Percentiles rank a stretch among this genome's conserved stretches.
Conservation (phyloP, 2,888 invertebrate species). For the Tryphoninae sp. region DNA sequence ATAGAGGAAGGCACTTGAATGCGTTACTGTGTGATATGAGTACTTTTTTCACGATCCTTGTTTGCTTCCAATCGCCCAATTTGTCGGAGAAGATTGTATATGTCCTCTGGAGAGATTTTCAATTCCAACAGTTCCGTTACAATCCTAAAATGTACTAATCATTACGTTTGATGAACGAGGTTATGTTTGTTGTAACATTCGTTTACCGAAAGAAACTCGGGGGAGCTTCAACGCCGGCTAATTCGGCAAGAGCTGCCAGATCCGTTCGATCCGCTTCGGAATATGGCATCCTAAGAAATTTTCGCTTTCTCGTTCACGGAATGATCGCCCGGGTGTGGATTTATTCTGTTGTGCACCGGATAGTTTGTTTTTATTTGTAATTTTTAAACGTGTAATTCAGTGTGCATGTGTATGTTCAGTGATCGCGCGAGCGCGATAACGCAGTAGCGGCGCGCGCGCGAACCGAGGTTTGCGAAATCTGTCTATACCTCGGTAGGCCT, state of each 20-base stretch:
- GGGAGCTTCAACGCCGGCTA: conserved; percentile 72
- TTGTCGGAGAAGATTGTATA: conserved; percentile 72
- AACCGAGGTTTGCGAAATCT: conserved; percentile 34
- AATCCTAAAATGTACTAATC: conserved; percentile 68
- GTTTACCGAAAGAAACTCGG: conserved; percentile 74
- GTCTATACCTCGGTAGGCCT: conserved; percentile 33
- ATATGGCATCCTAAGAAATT: conserved; percentile 46
- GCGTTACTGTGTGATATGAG: background rate
- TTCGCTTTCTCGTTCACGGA: no score
- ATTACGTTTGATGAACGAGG: conserved; percentile 1
- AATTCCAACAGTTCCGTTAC: conserved; percentile 73
- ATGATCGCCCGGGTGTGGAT: background rate
- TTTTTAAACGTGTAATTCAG: background rate
- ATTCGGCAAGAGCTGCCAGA: conserved; percentile 73
- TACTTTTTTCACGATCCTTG: conserved; percentile 35
- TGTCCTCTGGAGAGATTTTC: conserved; percentile 76
- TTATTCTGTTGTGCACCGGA: background rate
- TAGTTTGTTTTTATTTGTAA: background rate
- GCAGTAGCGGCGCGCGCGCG: conserved; percentile 1
- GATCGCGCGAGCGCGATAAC: background rate
- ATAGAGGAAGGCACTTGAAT: background rate
- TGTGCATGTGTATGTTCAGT: background rate
- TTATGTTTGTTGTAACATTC: conserved; percentile 11
- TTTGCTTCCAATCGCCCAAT: conserved; percentile 33
- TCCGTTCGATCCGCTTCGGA: conserved; percentile 70